A percentile compares a stretch with the other conserved stretches of the same genome.
Conservation (phyloP, 2,797 vertebrate species). For the Steatocranus sp. region DNA sequence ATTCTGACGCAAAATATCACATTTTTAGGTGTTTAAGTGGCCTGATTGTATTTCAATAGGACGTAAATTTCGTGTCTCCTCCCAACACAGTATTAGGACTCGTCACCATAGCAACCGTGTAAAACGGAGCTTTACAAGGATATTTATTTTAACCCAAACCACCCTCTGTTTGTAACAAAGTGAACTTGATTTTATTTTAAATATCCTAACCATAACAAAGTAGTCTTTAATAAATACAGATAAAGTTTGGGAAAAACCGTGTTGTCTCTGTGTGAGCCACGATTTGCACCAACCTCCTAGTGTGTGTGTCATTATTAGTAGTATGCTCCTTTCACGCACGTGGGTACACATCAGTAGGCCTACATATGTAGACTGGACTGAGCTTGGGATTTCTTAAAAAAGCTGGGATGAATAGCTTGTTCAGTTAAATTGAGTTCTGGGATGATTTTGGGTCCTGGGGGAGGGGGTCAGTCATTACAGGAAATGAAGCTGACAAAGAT, state of each 20-base stretch:
- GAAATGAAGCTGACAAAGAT: neutral
- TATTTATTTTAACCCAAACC: neutral
- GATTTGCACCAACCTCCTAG: neutral
- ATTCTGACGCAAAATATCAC: neutral
- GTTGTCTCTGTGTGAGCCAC: neutral
- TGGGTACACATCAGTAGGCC: neutral
- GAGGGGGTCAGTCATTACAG: neutral
- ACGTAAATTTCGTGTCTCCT: neutral
- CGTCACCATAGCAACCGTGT: neutral
- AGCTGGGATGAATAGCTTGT: neutral
- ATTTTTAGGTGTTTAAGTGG: neutral
- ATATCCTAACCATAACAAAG: neutral
- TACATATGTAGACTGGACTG: neutral
- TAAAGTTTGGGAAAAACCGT: neutral
- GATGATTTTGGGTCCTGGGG: neutral
- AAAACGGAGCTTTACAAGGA: neutral
- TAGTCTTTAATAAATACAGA: neutral
- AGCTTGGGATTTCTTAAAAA: neutral
- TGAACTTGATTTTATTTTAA: neutral
- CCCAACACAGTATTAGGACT: neutral
- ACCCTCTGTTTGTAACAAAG: neutral
- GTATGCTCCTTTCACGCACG: neutral
- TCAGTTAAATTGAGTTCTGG: neutral
- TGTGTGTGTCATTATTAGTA: neutral
- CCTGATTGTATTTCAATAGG: neutral